Percentiles rank a stretch among this genome's conserved stretches.
Evolutionary conservation across 1,140 invertebrate species (phyloP).

Genomic region (Adelges cooleyi): DNA sequence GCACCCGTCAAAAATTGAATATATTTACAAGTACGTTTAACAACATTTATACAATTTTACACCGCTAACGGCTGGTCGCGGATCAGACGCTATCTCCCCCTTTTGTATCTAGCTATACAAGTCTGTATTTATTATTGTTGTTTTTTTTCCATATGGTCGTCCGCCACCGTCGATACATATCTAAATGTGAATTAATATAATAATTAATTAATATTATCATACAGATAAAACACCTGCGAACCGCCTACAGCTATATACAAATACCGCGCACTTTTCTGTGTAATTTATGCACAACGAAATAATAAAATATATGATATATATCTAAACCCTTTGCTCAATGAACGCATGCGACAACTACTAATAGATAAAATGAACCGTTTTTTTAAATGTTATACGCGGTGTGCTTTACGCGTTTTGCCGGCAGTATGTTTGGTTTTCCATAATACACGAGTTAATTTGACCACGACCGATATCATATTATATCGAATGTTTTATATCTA

Average conservation of each 20-base stretch:
- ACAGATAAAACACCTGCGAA: slow-evolving; percentile 20
- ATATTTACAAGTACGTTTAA: too few species aligned
- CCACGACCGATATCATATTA: too few species aligned
- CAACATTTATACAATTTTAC: too few species aligned
- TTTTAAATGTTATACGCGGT: background rate
- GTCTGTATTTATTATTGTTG: too few species aligned
- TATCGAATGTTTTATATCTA: too few species aligned
- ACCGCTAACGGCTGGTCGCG: too few species aligned
- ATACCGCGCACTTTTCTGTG: background rate
- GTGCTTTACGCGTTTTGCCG: background rate
- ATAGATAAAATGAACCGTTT: background rate
- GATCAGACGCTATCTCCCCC: too few species aligned
- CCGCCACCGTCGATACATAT: slow-evolving; percentile 14
- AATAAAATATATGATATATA: background rate
- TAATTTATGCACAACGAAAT: background rate
- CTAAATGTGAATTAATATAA: slow-evolving; percentile 3
- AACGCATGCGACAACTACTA: background rate
- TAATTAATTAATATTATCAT: slow-evolving; percentile 26
- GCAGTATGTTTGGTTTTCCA: too few species aligned
- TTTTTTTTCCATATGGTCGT: too few species aligned
- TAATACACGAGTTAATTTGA: too few species aligned
- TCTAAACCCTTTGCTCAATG: background rate
- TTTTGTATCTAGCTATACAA: too few species aligned
- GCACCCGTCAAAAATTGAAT: too few species aligned
- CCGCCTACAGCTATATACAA: background rate